Evolutionary conservation across 2,113 vertebrate species (phyloP).

Genomic region (Chunga burmeisteri): DNA sequence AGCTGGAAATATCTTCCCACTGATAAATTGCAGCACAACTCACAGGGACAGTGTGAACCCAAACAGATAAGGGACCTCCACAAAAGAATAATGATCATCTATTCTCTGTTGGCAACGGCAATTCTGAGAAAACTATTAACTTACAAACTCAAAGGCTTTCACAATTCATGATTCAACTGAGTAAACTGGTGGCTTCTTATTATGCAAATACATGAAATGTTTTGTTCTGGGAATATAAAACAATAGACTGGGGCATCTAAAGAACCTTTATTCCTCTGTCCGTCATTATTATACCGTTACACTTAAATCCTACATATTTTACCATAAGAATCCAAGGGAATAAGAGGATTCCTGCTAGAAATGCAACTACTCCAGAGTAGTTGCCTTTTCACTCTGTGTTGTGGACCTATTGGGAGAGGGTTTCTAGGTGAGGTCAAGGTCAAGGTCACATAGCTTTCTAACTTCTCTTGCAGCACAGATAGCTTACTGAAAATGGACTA

Average conservation of each 20-base stretch:
- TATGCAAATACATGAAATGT: background rate
- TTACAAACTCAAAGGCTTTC: background rate
- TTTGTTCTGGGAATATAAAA: slow-evolving; percentile 14
- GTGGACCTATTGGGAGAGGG: background rate
- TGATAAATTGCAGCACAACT: background rate
- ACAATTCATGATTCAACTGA: background rate
- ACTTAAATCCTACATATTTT: background rate
- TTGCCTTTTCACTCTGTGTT: background rate
- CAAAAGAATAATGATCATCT: background rate
- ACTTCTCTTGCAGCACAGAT: background rate
- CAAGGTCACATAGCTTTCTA: background rate
- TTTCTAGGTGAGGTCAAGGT: background rate
- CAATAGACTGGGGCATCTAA: background rate
- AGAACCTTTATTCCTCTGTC: background rate
- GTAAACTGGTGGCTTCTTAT: background rate
- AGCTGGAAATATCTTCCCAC: background rate
- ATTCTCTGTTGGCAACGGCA: background rate
- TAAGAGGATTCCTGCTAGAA: background rate
- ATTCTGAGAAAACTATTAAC: slow-evolving; percentile 10
- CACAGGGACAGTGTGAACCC: background rate
- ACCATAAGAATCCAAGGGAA: background rate
- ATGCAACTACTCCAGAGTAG: background rate
- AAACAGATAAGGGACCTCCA: background rate
- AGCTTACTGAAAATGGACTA: background rate
- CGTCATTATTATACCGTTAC: background rate